These are phyloP conservation scores for Anguilla pacifica DNA, from an alignment of 2,797 vertebrate species.

Conservation along the genomic window DNA sequence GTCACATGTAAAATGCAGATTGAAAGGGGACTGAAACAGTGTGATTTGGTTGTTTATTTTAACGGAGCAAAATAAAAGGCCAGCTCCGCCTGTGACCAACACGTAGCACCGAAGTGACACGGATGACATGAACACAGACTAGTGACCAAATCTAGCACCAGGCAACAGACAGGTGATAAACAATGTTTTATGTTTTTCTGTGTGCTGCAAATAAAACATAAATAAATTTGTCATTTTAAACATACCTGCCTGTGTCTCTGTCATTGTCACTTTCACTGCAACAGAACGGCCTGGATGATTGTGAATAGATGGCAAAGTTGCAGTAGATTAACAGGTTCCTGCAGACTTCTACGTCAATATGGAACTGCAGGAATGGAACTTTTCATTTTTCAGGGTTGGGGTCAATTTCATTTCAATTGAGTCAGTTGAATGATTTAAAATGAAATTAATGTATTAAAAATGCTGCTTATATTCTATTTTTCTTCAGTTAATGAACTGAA, in stretches of 20 bases:
- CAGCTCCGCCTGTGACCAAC: neutral
- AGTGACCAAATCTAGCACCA: neutral
- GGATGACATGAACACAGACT: neutral
- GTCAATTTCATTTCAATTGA: neutral
- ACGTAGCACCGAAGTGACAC: neutral
- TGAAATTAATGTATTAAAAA: neutral
- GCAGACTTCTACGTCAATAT: neutral
- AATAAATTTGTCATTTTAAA: constrained; percentile 10
- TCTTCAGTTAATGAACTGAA: neutral
- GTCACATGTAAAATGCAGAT: constrained; percentile 1
- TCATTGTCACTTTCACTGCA: neutral
- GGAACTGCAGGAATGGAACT: neutral
- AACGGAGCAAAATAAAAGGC: neutral
- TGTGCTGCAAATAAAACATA: neutral
- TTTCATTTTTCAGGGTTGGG: neutral
- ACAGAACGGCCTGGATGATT: neutral
- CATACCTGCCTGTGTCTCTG: neutral
- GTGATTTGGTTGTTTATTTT: neutral
- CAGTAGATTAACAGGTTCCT: neutral
- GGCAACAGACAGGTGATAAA: neutral
- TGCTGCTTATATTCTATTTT: neutral
- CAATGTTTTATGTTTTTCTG: neutral
- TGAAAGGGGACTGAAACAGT: neutral
- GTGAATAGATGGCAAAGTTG: neutral
- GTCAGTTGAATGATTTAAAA: neutral